These are phyloP conservation scores for Schrankia costaestrigalis DNA, from an alignment of 2,888 invertebrate genomes.

Conservation along the genomic window DNA sequence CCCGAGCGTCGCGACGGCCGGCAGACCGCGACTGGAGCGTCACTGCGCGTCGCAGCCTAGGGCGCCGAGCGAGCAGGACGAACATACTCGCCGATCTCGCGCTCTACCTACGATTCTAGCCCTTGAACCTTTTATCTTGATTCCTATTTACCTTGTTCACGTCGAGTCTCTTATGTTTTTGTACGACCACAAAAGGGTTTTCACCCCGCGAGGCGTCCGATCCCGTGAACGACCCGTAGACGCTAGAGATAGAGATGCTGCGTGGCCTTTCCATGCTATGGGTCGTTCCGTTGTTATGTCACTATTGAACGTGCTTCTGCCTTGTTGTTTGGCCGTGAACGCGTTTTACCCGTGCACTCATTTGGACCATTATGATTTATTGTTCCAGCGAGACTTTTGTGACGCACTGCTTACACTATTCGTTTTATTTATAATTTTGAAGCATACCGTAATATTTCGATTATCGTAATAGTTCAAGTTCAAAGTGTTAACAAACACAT, in stretches of 20 bases:
- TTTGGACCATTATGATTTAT: conserved; percentile 48
- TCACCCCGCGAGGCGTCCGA: conserved; percentile 66
- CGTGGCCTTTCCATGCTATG: conserved; percentile 66
- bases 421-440: too few relatives aligned
- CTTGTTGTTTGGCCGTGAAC: conserved; percentile 72
- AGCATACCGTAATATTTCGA: too few relatives aligned
- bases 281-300: conserved; percentile 70
- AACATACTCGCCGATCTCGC: conserved; percentile 55
- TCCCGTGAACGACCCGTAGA: conserved; percentile 62
- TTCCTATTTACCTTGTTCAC: conserved; percentile 65
- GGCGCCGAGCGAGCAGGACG: conserved; percentile 75
- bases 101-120: conserved; percentile 65
- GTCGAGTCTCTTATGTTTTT: conserved; percentile 64
- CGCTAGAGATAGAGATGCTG: conserved; percentile 75
- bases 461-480: too few relatives aligned
- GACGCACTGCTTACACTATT: conserved; percentile 25
- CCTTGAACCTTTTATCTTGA: conserved; percentile 71
- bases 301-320: conserved; percentile 70
- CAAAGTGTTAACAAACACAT: too few relatives aligned
- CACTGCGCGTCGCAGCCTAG: conserved; percentile 73
- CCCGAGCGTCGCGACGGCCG: conserved; percentile 79
- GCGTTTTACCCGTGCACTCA: conserved; percentile 55
- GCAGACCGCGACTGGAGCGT: conserved; percentile 79
- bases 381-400: conserved; percentile 37
- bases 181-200: conserved; percentile 69